Base-by-base conservation (phyloP, 2,888 invertebrate genomes). In the Apantesis nais region DNA sequence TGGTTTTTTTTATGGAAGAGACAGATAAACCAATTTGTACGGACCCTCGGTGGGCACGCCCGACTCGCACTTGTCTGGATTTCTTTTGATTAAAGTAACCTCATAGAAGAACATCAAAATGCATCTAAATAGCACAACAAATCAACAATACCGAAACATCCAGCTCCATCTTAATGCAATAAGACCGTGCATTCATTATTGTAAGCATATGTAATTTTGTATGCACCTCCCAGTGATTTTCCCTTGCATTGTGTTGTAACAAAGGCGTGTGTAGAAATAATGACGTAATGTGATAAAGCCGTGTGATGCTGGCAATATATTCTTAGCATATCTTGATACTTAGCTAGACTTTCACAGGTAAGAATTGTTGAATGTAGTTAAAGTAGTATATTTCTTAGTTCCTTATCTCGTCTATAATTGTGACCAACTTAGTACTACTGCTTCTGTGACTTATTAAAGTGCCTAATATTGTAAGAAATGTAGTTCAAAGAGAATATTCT, bases 201-300 rank as follows among this genome's bases (percentile, higher is more conserved):
- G 25, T 25, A 62, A 52, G 34, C 69, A 29, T 41, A 52, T 41
- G 66, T 69, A 68, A 72, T 66, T 68, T 65, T 48, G 58, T 62
- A 58, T 58, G 66, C 66, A 58, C 66, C 66, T 66, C 16, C 12
- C 29, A 68, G 29, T 52, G 29, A 60, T 68, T 68, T 60, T 25
- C 52, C 52, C 62, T 31, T 48, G 25, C 37, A 62, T 68, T 68
- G 48, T 62, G 52, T 68, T 25, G 29, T 62, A 67, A 67, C 44
- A 61, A 67, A 67, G 62, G 34, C 37, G 1, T 31, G 29, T 34
- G 25, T 31, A 66, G 66, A 29, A 60, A 60, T 55, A 37, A 16
- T 66, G 41, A 29, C 60, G 58, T 29, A 58, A 58, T 37, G 25
- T 48, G 48, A 34, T 34, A 62, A 48, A 44, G 29, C 41, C 29